phyloP scores from a whole-genome alignment of 2,888 invertebrate genomes.

The Erebia aethiops region DNA sequence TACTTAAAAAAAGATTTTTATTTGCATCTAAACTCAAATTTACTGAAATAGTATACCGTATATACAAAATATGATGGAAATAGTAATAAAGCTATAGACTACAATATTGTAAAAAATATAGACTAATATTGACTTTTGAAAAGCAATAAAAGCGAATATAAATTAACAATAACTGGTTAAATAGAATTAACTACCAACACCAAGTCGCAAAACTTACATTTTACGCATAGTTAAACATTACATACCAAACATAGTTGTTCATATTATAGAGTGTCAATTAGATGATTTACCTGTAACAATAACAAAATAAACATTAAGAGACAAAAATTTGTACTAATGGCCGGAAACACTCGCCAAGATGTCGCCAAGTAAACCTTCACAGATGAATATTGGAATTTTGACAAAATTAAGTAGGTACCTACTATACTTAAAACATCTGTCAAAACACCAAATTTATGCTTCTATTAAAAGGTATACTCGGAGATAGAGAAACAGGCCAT shows the following conservation, averaged over 20 bases:
- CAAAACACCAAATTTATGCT: too few species aligned
- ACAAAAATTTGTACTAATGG: not conserved
- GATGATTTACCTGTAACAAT: conserved; percentile 19
- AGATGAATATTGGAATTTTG: too few species aligned
- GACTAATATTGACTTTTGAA: not conserved
- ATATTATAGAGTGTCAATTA: not conserved
- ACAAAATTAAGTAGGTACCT: too few species aligned
- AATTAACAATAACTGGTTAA: too few species aligned
- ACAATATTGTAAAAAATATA: too few species aligned
- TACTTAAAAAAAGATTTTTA: not conserved
- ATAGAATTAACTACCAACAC: too few species aligned
- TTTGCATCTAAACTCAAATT: not conserved
- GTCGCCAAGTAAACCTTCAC: too few species aligned
- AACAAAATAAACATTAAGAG: conserved; percentile 4
- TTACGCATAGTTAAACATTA: not conserved
- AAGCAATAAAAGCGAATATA: not conserved
- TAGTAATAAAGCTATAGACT: not conserved
- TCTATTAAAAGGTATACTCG: too few species aligned
- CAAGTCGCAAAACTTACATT: too few species aligned
- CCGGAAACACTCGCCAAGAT: not conserved
- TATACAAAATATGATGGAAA: too few species aligned
- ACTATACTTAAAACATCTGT: too few species aligned
- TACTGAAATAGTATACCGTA: not conserved
- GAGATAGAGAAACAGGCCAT: too few species aligned
- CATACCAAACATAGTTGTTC: conserved; percentile 3